A percentile compares a stretch with the other conserved stretches of the same genome.
phyloP scores from a whole-genome alignment of 35 echinoderm and acorn worm genomes.

The Anneissia japonica region DNA sequence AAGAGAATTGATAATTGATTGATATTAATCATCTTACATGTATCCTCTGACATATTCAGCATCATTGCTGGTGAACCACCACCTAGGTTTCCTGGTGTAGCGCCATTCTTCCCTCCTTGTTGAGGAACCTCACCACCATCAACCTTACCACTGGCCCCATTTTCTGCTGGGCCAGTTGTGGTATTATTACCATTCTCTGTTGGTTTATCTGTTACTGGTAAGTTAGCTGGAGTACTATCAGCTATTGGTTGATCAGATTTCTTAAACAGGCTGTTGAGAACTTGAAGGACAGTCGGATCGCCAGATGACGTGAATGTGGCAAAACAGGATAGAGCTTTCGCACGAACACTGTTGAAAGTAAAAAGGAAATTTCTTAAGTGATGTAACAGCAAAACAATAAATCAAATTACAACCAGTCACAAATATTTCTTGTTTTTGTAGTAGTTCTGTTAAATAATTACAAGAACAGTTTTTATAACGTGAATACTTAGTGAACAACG shows the following conservation, averaged over 20 bases:
- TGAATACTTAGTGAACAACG: too few relatives aligned
- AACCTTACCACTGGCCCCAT: background rate
- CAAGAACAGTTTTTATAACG: too few relatives aligned
- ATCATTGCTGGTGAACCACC: slow-evolving; percentile 75
- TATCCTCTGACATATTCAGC: slow-evolving; percentile 31
- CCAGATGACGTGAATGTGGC: slow-evolving; percentile 65
- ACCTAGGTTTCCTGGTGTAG: slow-evolving; percentile 78
- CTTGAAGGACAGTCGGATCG: slow-evolving; percentile 23
- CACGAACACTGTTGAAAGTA: slow-evolving; percentile 45
- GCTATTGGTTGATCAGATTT: background rate
- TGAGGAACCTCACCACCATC: background rate
- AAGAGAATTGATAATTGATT: too few relatives aligned
- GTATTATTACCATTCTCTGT: background rate
- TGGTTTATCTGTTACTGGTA: background rate
- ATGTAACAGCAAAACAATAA: too few relatives aligned
- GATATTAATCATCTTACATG: slow-evolving; percentile 35
- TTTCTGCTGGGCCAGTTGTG: background rate
- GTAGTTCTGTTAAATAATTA: too few relatives aligned
- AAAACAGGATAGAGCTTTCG: slow-evolving; percentile 76
- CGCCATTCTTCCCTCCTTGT: slow-evolving; percentile 24
- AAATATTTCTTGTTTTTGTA: too few relatives aligned
- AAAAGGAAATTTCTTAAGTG: too few relatives aligned
- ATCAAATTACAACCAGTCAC: too few relatives aligned
- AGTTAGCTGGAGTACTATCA: background rate
- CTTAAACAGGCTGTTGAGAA: slow-evolving; percentile 41